These are phyloP conservation scores for Uloborus diversus DNA, from an alignment of 1,140 invertebrate species.

Conservation along the genomic window DNA sequence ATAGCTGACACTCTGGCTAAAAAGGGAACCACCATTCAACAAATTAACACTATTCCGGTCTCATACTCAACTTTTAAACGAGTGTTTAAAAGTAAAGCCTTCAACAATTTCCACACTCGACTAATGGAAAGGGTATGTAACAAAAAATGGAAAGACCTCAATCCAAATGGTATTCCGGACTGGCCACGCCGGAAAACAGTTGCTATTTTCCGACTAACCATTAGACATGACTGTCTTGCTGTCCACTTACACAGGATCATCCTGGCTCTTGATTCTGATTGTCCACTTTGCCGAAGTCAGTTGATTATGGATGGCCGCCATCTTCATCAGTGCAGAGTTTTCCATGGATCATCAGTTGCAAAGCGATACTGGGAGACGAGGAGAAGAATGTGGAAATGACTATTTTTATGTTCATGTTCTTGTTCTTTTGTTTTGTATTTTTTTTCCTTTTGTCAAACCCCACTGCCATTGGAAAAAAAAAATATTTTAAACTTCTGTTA, in stretches of 20 bases:
- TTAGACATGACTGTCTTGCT: not conserved
- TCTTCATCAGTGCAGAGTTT: not conserved
- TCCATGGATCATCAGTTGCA: no score
- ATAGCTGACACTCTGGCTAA: not conserved
- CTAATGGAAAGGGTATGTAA: no score
- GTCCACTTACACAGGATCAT: not conserved
- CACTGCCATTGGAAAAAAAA: no score
- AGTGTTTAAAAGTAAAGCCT: not conserved
- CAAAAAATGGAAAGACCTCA: not conserved
- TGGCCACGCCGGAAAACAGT: not conserved
- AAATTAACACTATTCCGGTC: not conserved
- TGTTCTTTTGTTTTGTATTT: no score
- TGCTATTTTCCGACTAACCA: not conserved
- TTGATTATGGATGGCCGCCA: not conserved
- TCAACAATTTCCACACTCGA: not conserved
- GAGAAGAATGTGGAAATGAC: no score
- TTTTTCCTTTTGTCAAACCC: no score
- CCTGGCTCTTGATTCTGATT: not conserved
- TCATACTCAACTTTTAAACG: not conserved
- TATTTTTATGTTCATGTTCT: no score
- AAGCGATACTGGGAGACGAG: no score
- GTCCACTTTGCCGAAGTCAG: not conserved
- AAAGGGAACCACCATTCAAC: not conserved
- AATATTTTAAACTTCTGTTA: no score
- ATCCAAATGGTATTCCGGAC: not conserved